Evolutionary conservation across 1,140 invertebrate species (phyloP).

Genomic region (Hylaeus volcanicus): DNA sequence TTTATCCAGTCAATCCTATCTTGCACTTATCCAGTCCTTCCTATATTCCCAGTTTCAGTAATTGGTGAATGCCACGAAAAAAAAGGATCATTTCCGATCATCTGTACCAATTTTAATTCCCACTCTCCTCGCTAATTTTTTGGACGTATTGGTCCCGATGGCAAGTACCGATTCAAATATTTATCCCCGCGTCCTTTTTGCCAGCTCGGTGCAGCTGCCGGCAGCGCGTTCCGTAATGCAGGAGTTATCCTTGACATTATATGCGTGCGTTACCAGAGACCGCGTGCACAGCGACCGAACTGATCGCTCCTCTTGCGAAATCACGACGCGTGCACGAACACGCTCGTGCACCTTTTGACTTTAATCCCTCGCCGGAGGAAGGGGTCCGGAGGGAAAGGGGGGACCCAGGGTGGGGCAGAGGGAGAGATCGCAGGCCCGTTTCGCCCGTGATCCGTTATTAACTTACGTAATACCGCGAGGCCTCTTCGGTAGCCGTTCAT

Average conservation of each 20-base stretch:
- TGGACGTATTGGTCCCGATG: no score
- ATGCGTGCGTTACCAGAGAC: slow-evolving; percentile 67
- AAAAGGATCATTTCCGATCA: no score
- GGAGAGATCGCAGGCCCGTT: background rate
- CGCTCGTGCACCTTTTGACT: slow-evolving; percentile 4
- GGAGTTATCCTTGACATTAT: slow-evolving; percentile 78
- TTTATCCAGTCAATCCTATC: no score
- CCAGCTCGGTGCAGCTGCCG: slow-evolving; percentile 65
- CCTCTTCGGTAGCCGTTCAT: slow-evolving; percentile 36
- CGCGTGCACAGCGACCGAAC: slow-evolving; percentile 60
- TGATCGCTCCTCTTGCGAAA: slow-evolving; percentile 68
- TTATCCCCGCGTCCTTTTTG: background rate
- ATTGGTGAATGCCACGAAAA: no score
- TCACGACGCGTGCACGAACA: slow-evolving; percentile 14
- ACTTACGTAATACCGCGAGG: slow-evolving; percentile 25
- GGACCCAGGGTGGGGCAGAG: background rate
- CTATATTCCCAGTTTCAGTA: no score
- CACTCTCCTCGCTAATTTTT: no score
- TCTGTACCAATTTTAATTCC: no score
- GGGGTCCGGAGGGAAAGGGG: background rate
- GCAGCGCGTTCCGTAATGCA: slow-evolving; percentile 63
- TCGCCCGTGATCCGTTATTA: slow-evolving; percentile 35
- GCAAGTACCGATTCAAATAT: background rate
- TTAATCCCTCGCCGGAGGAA: slow-evolving; percentile 13
- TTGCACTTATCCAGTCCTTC: no score